phyloP scores from a whole-genome alignment of 2,113 vertebrate species.

The Sebastes fasciatus region DNA sequence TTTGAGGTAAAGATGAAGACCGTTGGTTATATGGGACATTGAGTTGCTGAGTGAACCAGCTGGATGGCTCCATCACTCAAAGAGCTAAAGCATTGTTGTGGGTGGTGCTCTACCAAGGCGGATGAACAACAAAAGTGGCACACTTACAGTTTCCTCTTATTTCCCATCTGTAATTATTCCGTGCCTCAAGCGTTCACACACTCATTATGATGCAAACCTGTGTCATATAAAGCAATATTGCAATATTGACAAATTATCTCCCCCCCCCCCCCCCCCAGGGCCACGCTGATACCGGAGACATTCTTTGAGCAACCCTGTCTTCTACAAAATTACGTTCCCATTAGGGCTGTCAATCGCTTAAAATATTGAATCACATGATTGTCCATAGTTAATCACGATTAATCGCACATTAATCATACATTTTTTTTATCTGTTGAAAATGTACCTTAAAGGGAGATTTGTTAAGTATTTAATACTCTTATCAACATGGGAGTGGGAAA shows the following conservation, averaged over 20 bases:
- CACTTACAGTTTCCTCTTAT: slow-evolving; percentile 50
- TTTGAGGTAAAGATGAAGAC: no score
- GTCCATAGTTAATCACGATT: no score
- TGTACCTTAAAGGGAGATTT: no score
- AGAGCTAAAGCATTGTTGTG: slow-evolving; percentile 17
- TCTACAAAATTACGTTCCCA: background rate
- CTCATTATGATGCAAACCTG: slow-evolving; percentile 52
- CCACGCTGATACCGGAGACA: slow-evolving; percentile 2
- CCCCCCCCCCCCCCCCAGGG: slow-evolving; percentile 3
- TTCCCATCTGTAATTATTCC: slow-evolving; percentile 67
- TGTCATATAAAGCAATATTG: slow-evolving; percentile 53
- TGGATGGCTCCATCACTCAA: background rate
- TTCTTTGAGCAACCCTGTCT: background rate
- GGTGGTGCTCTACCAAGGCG: background rate
- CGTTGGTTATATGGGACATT: background rate
- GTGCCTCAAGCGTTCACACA: slow-evolving; percentile 27
- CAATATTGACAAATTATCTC: slow-evolving; percentile 34
- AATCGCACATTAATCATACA: no score
- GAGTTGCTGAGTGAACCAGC: background rate
- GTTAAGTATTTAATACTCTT: no score
- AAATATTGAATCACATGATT: no score
- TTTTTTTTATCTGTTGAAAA: no score
- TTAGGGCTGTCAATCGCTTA: no score
- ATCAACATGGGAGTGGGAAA: no score
- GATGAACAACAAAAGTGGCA: slow-evolving; percentile 30